Conservation (phyloP, 2,888 invertebrate species). For the Asteroscopus sphinx region DNA sequence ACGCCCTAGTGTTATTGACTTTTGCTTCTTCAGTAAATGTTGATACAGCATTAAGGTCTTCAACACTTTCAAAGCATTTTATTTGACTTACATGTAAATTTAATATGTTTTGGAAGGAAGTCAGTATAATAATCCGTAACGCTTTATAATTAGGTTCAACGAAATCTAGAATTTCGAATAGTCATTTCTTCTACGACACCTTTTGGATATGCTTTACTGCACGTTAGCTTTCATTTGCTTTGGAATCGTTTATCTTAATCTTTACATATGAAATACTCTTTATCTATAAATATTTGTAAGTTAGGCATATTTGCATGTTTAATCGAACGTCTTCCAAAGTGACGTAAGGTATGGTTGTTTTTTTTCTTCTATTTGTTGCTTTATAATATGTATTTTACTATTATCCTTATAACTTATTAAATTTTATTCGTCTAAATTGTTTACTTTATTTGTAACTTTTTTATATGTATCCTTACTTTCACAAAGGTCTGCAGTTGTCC, state of each 20-base stretch:
- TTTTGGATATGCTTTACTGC: conserved; percentile 80
- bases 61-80: conserved; percentile 46
- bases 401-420: conserved; percentile 31
- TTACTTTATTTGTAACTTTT: conserved; percentile 23
- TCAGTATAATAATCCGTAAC: conserved; percentile 84
- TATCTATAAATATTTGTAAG: conserved; percentile 79
- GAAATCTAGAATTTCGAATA: conserved; percentile 85
- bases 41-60: conserved; percentile 67
- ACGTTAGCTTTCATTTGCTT: conserved; percentile 70
- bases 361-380: conserved; percentile 49
- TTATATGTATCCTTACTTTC: conserved; percentile 37
- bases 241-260: conserved; percentile 58
- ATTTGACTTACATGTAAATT: conserved; percentile 65
- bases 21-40: conserved; percentile 64
- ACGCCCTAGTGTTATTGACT: conserved; percentile 57
- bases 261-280: conserved; percentile 70
- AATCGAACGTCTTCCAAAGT: conserved; percentile 89
- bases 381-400: conserved; percentile 30
- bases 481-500: conserved; percentile 42
- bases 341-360: conserved; percentile 80
- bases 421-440: conserved; percentile 29
- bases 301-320: conserved; percentile 84
- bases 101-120: conserved; percentile 77
- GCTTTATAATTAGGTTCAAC: conserved; percentile 89
- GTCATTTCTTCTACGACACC: conserved; percentile 81